phyloP scores from a whole-genome alignment of 2,113 vertebrate species.

The Mionectes macconnelli region DNA sequence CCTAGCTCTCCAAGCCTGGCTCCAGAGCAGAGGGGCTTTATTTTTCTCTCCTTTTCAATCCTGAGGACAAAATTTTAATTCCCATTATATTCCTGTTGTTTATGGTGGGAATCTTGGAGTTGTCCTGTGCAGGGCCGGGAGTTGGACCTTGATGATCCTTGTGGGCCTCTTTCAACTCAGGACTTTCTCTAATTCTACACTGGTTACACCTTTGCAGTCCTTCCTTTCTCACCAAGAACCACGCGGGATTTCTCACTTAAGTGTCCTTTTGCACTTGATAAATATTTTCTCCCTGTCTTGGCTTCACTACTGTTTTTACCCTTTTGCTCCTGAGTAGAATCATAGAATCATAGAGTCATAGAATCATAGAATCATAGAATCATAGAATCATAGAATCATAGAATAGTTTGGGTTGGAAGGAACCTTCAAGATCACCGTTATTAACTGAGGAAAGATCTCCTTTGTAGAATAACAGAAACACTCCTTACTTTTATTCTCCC shows the following conservation, averaged over 20 bases:
- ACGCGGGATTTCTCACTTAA: not conserved
- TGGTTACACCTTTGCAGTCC: not conserved
- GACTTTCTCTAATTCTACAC: not conserved
- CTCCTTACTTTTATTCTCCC: not conserved
- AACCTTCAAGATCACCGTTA: not conserved
- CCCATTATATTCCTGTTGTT: not conserved
- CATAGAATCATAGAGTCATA: rapidly evolving
- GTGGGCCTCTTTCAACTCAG: not conserved
- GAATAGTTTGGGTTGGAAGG: not conserved
- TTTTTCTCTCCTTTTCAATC: not conserved
- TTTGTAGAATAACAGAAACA: not conserved
- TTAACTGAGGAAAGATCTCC: not conserved
- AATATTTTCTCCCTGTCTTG: not conserved
- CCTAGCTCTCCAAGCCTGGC: not conserved
- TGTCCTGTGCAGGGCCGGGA: not conserved
- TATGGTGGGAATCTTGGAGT: not conserved
- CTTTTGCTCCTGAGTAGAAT: not conserved
- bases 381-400: rapidly evolving
- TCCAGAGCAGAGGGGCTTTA: not conserved
- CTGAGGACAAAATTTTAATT: not conserved
- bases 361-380: too few relatives aligned
- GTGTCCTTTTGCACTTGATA: not conserved
- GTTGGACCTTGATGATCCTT: not conserved
- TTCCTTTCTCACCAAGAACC: not conserved
- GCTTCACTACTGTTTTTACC: not conserved